Conservation (phyloP, 1,140 invertebrate genomes). For the Drosophila hydei region DNA sequence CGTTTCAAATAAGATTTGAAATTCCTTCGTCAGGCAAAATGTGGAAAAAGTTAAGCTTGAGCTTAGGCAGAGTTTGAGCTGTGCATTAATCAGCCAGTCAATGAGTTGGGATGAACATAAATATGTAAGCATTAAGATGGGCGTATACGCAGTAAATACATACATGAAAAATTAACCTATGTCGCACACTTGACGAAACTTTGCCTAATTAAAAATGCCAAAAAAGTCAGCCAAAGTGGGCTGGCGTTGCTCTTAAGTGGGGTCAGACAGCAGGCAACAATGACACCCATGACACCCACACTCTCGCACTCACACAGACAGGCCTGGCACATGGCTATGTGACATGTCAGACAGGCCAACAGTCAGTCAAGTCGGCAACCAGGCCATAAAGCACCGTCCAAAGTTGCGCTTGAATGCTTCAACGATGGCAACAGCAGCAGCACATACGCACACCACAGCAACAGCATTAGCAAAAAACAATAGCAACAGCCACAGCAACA, state of each 20-base stretch:
- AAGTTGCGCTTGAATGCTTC: slow-evolving; percentile 42
- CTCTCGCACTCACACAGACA: not conserved
- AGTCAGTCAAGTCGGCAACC: slow-evolving; percentile 22
- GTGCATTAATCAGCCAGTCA: too few species aligned
- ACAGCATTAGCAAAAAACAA: not conserved
- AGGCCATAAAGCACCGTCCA: slow-evolving; percentile 53
- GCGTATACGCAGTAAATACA: slow-evolving; percentile 19
- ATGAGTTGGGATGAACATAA: not conserved
- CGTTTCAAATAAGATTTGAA: too few species aligned
- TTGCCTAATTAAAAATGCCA: slow-evolving; percentile 79
- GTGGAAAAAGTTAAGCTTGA: too few species aligned
- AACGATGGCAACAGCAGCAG: slow-evolving; percentile 17
- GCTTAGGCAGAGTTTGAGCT: too few species aligned
- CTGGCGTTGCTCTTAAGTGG: slow-evolving; percentile 27
- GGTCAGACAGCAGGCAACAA: slow-evolving; percentile 49
- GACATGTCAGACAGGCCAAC: slow-evolving; percentile 51
- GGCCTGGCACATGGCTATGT: slow-evolving; percentile 35
- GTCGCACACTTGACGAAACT: slow-evolving; percentile 44
- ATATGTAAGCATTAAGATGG: slow-evolving; percentile 2
- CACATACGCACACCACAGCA: not conserved
- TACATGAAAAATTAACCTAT: slow-evolving; percentile 46
- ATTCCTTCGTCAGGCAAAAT: too few species aligned
- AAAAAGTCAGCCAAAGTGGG: slow-evolving; percentile 62
- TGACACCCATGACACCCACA: slow-evolving; percentile 33
- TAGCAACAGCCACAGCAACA: slow-evolving; percentile 16